Base-by-base conservation (phyloP, 2,797 vertebrate species). In the Cheirogaleus major region DNA sequence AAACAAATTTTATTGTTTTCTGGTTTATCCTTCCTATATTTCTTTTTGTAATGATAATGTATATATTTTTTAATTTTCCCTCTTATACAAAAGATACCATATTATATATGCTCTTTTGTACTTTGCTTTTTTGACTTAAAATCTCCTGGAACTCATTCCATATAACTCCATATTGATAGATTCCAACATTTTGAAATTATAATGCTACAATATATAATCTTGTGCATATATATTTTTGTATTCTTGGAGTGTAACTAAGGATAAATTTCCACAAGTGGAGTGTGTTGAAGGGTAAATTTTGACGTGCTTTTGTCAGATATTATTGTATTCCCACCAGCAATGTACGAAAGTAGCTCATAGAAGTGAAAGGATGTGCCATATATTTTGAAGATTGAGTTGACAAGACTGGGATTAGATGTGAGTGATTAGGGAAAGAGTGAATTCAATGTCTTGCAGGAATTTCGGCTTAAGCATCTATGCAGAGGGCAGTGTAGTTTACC, bases 131-230 rank as follows among this genome's bases (percentile, higher is more conserved):
- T 41, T n/a, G 32, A 48, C 6, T 32, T 41, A 63, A 22, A 55
- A 15, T 65, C 67, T 82, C 23, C 18, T 65, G 5, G 48, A 63
- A 73, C 52, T 63, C 45, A 30, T 65, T 82, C 85, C 27, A 10
- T 50, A 50, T 50, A 17, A 55, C 22, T 45, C 70, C 52, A 59
- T 18, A 9, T 61, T 61, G 35, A 9, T 69, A 63, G 55, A 57
- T 95, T 86, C 65, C 67, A 91, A 22, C 48, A 80, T 65, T 79
- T 86, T 81, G 45, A 73, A 48, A 81, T 91, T 73, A 86, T 32
- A 91, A 57, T 57, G 38, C 38, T 84, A 12, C 7, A 50, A 72
- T 25, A 13, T 80, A 73, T 80, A 55, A 86, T 55, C 57, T 73
- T n/a, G 32, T 86, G 25, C n/a, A 22, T 80, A 45, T 45, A 20